Percentiles rank a stretch among this genome's conserved stretches.
Conservation (phyloP, 2,888 invertebrate genomes). For the Pharmacophagus antenor region DNA sequence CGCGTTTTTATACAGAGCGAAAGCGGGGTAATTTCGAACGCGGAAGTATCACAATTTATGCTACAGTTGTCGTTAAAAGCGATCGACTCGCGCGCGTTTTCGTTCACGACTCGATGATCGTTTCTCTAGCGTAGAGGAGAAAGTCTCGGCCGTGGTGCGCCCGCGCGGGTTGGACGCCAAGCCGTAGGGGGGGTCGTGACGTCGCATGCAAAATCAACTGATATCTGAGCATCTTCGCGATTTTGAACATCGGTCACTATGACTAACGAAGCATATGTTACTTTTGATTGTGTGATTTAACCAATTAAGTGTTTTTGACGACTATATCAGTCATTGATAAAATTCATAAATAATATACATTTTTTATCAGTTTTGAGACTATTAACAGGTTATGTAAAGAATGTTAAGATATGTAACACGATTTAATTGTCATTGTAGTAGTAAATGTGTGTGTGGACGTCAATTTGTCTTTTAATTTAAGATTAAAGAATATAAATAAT, state of each 20-base stretch:
- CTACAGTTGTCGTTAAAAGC: slow-evolving; percentile 53
- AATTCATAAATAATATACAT: no score
- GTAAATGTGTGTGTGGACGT: no score
- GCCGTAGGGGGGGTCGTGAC: slow-evolving; percentile 59
- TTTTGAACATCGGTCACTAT: slow-evolving; percentile 15
- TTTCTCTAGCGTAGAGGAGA: slow-evolving; percentile 76
- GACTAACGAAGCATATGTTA: no score
- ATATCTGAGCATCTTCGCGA: slow-evolving; percentile 50
- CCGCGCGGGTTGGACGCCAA: slow-evolving; percentile 61
- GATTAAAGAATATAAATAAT: no score
- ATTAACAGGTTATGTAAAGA: no score
- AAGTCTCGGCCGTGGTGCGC: slow-evolving; percentile 78
- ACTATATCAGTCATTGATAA: no score
- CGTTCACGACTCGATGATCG: slow-evolving; percentile 63
- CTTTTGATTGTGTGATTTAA: no score
- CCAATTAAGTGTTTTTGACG: no score
- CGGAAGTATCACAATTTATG: slow-evolving; percentile 55
- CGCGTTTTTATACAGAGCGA: slow-evolving; percentile 69
- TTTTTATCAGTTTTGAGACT: no score
- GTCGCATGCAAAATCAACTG: slow-evolving; percentile 57
- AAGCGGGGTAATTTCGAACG: slow-evolving; percentile 57
- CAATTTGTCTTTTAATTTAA: no score
- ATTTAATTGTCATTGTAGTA: no score
- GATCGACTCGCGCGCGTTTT: slow-evolving; percentile 68
- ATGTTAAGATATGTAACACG: no score